These are phyloP conservation scores for Cryptocephalus primarius DNA, from an alignment of 2,888 invertebrate species.

Conservation along the genomic window DNA sequence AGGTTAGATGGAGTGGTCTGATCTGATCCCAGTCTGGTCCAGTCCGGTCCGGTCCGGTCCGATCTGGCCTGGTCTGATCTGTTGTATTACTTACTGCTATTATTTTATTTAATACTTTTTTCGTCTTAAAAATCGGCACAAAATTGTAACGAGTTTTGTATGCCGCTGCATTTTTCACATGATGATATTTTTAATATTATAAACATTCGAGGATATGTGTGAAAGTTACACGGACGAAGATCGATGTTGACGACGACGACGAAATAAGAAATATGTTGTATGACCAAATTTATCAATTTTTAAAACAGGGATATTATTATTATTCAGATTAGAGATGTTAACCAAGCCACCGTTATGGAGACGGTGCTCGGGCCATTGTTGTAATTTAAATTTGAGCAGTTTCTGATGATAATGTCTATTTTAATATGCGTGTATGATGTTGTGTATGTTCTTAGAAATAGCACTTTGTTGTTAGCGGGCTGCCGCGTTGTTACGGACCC, in stretches of 20 bases:
- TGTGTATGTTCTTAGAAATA: constrained; percentile 37
- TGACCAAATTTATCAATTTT: constrained; percentile 34
- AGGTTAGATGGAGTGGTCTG: constrained; percentile 32
- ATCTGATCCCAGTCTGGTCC: constrained; percentile 16
- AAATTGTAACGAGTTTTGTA: constrained; percentile 30
- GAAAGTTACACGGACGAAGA: constrained; percentile 11
- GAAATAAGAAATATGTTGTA: constrained; percentile 19
- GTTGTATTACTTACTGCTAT: constrained; percentile 4
- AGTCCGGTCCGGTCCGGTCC: constrained; percentile 22
- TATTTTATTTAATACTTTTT: too few species aligned
- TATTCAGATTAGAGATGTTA: constrained; percentile 32
- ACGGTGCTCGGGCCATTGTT: constrained; percentile 36
- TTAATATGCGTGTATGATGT: constrained; percentile 40
- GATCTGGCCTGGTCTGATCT: constrained; percentile 25
- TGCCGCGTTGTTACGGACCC: constrained; percentile 40
- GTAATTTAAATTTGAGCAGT: constrained; percentile 33
- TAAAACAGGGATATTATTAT: constrained; percentile 31
- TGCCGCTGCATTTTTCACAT: constrained; percentile 23
- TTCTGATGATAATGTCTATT: constrained; percentile 35
- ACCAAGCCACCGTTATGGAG: constrained; percentile 28
- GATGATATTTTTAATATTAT: constrained; percentile 38
- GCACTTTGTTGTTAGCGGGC: constrained; percentile 38
- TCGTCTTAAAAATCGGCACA: constrained; percentile 22
- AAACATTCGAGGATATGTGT: constrained; percentile 30
- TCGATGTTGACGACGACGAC: constrained; percentile 5